Conservation (phyloP, 2,113 vertebrate species). For the Chloropsis hardwickii region DNA sequence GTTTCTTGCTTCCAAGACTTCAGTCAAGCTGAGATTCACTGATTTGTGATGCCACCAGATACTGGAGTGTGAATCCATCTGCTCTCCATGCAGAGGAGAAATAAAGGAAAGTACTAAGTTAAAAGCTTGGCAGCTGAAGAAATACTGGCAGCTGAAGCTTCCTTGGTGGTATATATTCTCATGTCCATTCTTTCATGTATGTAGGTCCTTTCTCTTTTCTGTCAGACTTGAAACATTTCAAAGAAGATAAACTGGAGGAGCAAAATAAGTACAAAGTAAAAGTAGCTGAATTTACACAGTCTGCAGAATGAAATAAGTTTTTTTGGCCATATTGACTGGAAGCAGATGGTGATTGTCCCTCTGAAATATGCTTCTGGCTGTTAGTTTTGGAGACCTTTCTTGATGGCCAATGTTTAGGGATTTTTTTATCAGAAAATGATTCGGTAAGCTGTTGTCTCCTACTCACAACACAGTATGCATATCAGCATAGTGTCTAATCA, state of each 20-base stretch:
- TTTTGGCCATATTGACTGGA: neutral
- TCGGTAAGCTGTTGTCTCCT: neutral
- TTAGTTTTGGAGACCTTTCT: neutral
- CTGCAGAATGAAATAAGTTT: neutral
- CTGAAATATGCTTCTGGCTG: neutral
- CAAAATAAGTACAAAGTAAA: neutral
- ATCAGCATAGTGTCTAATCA: neutral
- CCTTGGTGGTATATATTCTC: neutral
- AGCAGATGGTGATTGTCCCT: neutral
- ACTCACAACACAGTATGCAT: neutral
- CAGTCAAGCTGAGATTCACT: constrained; percentile 13
- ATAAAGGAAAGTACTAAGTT: neutral
- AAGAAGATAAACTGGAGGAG: neutral
- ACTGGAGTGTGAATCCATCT: constrained; percentile 39
- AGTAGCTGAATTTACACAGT: neutral
- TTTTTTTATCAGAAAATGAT: neutral
- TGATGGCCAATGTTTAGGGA: neutral
- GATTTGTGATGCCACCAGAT: constrained; percentile 14
- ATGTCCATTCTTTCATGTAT: neutral
- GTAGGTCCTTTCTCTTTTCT: neutral
- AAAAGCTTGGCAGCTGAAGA: constrained; percentile 31
- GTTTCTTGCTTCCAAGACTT: constrained; percentile 40
- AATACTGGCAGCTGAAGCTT: neutral
- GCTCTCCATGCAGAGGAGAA: neutral
- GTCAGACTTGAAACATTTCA: neutral